These are phyloP conservation scores for Nomada hirtipes DNA, from an alignment of 2,888 invertebrate species.

Conservation along the genomic window DNA sequence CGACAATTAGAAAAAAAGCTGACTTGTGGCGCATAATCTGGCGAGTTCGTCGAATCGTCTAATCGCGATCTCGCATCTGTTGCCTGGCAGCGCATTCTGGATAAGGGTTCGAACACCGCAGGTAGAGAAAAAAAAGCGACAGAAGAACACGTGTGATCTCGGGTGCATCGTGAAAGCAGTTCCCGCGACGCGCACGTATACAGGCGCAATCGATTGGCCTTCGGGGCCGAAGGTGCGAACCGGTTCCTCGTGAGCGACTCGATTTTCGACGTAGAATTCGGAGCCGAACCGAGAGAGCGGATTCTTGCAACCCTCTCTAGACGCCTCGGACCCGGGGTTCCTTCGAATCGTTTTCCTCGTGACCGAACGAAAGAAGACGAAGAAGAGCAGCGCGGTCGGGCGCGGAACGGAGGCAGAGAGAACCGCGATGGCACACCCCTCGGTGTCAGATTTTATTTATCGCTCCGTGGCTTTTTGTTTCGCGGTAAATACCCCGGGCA, in stretches of 20 bases:
- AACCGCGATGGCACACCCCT: conserved; percentile 64
- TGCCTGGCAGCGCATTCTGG: conserved; percentile 62
- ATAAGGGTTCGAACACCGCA: conserved; percentile 53
- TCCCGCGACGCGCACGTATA: conserved; percentile 38
- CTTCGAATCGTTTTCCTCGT: conserved; percentile 29
- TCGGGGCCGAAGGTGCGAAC: conserved; percentile 76
- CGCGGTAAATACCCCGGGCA: conserved; percentile 72
- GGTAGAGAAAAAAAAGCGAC: conserved; percentile 10
- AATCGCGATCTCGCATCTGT: conserved; percentile 63
- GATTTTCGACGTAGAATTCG: conserved; percentile 70
- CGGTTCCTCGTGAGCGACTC: conserved; percentile 71
- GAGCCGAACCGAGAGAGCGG: conserved; percentile 16
- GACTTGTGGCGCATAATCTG: conserved; percentile 34
- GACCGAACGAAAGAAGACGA: conserved; percentile 5
- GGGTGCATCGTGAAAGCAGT: conserved; percentile 66
- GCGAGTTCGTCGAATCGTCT: conserved; percentile 34
- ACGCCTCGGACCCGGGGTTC: conserved; percentile 30
- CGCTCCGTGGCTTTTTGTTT: conserved; percentile 71
- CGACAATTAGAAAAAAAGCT: neutral
- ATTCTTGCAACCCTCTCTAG: conserved; percentile 57
- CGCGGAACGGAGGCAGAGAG: conserved; percentile 54
- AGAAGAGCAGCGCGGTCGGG: conserved; percentile 1
- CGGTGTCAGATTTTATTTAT: conserved; percentile 77
- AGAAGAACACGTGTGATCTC: conserved; percentile 59
- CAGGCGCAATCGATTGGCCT: conserved; percentile 71